Evolutionary conservation across 1,140 invertebrate species (phyloP).

Genomic region (Dolichoris vasculosae): DNA sequence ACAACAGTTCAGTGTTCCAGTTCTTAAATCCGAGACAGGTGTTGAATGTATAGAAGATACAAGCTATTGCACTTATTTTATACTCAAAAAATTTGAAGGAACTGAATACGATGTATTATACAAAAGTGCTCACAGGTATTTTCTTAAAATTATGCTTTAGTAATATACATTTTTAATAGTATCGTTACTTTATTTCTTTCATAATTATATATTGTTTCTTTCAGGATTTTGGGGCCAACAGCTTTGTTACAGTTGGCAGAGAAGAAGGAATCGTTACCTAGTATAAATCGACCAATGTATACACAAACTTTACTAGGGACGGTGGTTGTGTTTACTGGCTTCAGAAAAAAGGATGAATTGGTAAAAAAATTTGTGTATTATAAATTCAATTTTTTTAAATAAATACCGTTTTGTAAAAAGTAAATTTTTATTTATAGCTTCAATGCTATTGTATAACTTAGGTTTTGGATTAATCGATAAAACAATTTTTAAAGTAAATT

Average conservation of each 20-base stretch:
- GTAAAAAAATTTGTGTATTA: slow-evolving; percentile 74
- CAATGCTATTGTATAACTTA: no score
- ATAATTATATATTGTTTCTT: slow-evolving; percentile 50
- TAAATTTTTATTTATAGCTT: no score
- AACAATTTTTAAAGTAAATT: no score
- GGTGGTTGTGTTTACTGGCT: slow-evolving; percentile 92
- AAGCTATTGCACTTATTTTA: slow-evolving; percentile 80
- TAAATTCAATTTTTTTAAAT: not conserved
- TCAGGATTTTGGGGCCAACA: slow-evolving; percentile 83
- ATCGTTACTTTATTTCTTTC: not conserved
- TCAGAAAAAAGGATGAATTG: slow-evolving; percentile 90
- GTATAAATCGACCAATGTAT: slow-evolving; percentile 87
- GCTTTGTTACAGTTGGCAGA: slow-evolving; percentile 84
- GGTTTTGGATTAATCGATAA: no score
- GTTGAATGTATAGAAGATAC: slow-evolving; percentile 77
- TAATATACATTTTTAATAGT: slow-evolving; percentile 23
- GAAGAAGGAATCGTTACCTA: slow-evolving; percentile 80
- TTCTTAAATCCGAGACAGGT: slow-evolving; percentile 79
- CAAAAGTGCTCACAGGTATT: slow-evolving; percentile 78
- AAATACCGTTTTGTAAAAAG: no score
- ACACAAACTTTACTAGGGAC: slow-evolving; percentile 89
- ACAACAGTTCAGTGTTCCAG: slow-evolving; percentile 79
- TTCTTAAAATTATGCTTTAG: slow-evolving; percentile 4
- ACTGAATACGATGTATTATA: slow-evolving; percentile 79
- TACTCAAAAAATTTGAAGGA: slow-evolving; percentile 82